Percentiles rank a stretch among this genome's conserved stretches.
phyloP scores from a whole-genome alignment of 1,140 invertebrate genomes.

The Papilio helenus region DNA sequence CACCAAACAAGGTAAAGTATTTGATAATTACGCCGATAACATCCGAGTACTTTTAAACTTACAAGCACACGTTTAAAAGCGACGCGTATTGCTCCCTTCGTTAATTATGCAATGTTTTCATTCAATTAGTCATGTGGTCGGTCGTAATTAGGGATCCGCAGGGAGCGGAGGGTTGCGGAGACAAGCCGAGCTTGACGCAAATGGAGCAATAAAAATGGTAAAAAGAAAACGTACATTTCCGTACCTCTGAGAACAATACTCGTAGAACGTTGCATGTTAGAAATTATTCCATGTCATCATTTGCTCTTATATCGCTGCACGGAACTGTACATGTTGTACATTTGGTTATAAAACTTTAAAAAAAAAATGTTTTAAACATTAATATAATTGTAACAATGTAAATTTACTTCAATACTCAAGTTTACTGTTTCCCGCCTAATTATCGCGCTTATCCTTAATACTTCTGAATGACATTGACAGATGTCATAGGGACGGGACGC shows the following conservation, averaged over 20 bases:
- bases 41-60: conserved; percentile 17
- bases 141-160: conserved; percentile 64
- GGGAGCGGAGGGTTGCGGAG: conserved; percentile 54
- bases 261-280: conserved; percentile 27
- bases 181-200: conserved; percentile 58
- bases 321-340: background rate
- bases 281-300: conserved; percentile 31
- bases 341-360: background rate
- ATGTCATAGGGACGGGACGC: too few relatives aligned
- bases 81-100: conserved; percentile 47
- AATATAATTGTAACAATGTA: too few relatives aligned
- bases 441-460: too few relatives aligned
- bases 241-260: conserved; percentile 63
- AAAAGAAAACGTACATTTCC: conserved; percentile 55
- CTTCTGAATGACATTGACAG: too few relatives aligned
- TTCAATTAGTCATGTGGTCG: conserved; percentile 74
- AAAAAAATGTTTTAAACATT: background rate
- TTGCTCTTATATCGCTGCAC: background rate
- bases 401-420: too few relatives aligned
- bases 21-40: conserved; percentile 21
- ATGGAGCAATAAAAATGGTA: conserved; percentile 63
- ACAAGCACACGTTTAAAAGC: conserved; percentile 45
- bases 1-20: background rate
- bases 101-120: conserved; percentile 78
- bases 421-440: too few relatives aligned